Conservation (phyloP, 2,888 invertebrate species). For the Agrotis ipsilon region DNA sequence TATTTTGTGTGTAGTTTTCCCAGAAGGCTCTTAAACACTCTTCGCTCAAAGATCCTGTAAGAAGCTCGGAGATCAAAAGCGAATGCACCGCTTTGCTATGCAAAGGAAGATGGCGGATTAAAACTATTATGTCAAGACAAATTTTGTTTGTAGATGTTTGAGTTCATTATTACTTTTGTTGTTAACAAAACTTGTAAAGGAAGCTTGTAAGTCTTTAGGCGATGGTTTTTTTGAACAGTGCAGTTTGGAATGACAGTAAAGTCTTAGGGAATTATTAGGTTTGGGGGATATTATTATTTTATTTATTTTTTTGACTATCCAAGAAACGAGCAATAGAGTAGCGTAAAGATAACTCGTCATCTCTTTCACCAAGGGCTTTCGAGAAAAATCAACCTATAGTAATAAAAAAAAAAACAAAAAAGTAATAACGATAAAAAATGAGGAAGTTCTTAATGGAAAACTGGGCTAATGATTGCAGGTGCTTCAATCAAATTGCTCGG, state of each 20-base stretch:
- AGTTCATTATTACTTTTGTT: constrained; percentile 7
- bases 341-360: too few relatives aligned
- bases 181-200: background rate
- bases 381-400: too few relatives aligned
- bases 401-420: too few relatives aligned
- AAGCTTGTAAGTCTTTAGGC: background rate
- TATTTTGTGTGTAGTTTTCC: background rate
- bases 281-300: too few relatives aligned
- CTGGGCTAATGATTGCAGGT: too few relatives aligned
- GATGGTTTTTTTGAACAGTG: background rate
- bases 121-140: constrained; percentile 28
- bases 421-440: too few relatives aligned
- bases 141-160: constrained; percentile 10
- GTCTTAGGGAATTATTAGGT: background rate
- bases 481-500: too few relatives aligned
- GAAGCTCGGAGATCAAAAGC: constrained; percentile 51
- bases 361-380: too few relatives aligned
- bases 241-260: background rate
- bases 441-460: too few relatives aligned
- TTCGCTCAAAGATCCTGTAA: constrained; percentile 50
- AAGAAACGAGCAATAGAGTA: too few relatives aligned
- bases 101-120: constrained; percentile 33
- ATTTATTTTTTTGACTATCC: too few relatives aligned
- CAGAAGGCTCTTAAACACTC: constrained; percentile 48
- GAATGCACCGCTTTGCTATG: constrained; percentile 40